Percentiles rank a stretch among this genome's conserved stretches.
phyloP scores from a whole-genome alignment of 2,888 invertebrate species.

The Ornithoptera priamus region DNA sequence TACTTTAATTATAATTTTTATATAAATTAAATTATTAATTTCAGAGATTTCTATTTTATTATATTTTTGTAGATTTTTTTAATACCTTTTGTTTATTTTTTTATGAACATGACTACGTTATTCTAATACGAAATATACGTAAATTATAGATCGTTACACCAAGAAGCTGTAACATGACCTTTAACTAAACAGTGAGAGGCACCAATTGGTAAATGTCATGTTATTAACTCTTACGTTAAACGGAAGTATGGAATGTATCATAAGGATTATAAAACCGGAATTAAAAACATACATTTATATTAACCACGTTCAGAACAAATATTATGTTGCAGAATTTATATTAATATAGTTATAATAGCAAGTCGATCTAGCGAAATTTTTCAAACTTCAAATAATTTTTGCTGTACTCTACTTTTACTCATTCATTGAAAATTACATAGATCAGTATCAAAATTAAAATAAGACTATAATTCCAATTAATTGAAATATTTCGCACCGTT shows the following conservation, averaged over 20 bases:
- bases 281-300: neutral
- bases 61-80: too few species aligned
- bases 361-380: neutral
- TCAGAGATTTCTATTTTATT: too few species aligned
- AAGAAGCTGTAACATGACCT: conserved; percentile 8
- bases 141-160: conserved; percentile 2
- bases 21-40: too few species aligned
- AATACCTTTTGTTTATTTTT: too few species aligned
- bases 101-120: neutral
- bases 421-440: neutral
- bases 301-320: neutral
- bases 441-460: neutral
- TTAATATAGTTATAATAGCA: neutral
- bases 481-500: neutral
- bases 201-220: conserved; percentile 23
- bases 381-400: neutral
- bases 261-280: neutral
- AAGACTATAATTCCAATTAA: neutral
- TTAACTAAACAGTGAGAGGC: conserved; percentile 17
- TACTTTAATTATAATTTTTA: too few species aligned
- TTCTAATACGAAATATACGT: neutral
- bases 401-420: neutral
- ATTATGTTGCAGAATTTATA: neutral
- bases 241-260: neutral
- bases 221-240: conserved; percentile 6